phyloP scores from a whole-genome alignment of 2,113 vertebrate species.

The Zonotrichia leucophrys region DNA sequence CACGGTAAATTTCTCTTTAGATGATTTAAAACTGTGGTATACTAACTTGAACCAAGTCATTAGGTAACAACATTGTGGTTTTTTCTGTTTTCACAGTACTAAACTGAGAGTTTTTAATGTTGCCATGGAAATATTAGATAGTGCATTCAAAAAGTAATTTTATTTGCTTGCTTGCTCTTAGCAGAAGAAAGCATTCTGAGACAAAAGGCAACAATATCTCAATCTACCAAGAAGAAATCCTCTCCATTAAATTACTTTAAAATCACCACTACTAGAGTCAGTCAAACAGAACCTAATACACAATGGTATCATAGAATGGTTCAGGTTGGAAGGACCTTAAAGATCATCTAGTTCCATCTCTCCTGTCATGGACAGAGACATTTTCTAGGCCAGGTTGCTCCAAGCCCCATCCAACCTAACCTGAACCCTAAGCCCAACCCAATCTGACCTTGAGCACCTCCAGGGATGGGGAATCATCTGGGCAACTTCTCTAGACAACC shows the following conservation, averaged over 20 bases:
- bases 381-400: background rate
- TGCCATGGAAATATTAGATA: conserved; percentile 16
- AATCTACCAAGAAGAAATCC: background rate
- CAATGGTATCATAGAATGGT: background rate
- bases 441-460: background rate
- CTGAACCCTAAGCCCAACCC: rapidly evolving
- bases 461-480: background rate
- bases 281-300: background rate
- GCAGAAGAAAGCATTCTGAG: background rate
- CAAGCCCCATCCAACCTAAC: background rate
- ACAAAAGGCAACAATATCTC: background rate
- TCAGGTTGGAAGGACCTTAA: background rate
- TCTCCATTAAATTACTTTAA: background rate
- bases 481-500: background rate
- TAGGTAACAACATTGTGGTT: background rate
- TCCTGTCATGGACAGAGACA: background rate
- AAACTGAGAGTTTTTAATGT: background rate
- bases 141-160: background rate
- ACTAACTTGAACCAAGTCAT: background rate
- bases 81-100: background rate
- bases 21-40: background rate
- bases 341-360: background rate
- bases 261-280: background rate
- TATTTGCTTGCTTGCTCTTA: conserved; percentile 3
- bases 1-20: background rate